Evolutionary conservation across 2,113 vertebrate genomes (phyloP), one percentile per base, ranked within the genome.

Genomic region (Anser cygnoides): DNA sequence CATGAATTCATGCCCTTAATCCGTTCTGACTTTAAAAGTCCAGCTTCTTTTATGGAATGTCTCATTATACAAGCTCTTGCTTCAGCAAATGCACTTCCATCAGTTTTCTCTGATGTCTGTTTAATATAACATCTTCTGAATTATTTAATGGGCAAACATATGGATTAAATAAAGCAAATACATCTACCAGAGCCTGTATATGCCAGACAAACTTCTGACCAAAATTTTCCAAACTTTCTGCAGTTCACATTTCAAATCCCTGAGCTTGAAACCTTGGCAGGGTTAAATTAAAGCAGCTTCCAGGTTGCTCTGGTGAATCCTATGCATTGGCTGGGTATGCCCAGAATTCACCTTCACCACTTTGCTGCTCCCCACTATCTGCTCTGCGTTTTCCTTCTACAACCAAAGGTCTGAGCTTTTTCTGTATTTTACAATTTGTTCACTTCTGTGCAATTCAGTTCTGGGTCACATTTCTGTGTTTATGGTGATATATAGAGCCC

Each of bases 111-210:
- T 95, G 90, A 95, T 93, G 84, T 91, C 89, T 95, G 86, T 87
- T 96, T 96, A 97, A 94, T 96, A 84, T 79, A 94, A 91, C 83
- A 61, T 81, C 90, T 87, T 73, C 81, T 97, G 92, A 95, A 97
- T 95, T 94, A 97, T 97, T 96, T 96, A 97, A 92, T 92, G 87
- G 50, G 58, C 96, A 96, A 96, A 97, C 84, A 94, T 94, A 87
- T 87, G 92, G 89, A 93, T 95, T 94, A 93, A 96, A 93, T 79
- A 96, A 96, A 93, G 90, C 90, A 97, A 96, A 96, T 62, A 89
- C 43, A 91, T 78, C 66, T 84, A 70, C 70, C 55, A 82, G 80
- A 87, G 10, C 25, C 85, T 84, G 71, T 71, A 6, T 49, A 21
- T 54, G 41, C 19, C 46, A 70, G 68, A 39, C 16, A 74, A 93